These are phyloP conservation scores for Takifugu rubripes DNA, from an alignment of 2,797 vertebrate genomes.

Conservation along the genomic window DNA sequence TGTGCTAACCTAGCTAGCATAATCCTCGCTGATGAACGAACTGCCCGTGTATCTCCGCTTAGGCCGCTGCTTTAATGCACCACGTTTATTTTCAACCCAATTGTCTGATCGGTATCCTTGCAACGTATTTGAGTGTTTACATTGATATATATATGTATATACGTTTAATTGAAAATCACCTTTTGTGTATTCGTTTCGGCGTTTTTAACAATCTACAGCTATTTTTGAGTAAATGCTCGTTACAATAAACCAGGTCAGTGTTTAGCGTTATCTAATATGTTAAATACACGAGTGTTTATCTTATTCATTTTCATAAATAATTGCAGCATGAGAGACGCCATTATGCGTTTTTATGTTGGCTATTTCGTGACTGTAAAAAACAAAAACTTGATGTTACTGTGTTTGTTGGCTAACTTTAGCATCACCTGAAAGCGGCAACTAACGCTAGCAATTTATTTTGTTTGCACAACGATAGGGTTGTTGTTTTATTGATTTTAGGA, in stretches of 20 bases:
- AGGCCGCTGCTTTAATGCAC: constrained; percentile 42
- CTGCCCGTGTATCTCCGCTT: constrained; percentile 2
- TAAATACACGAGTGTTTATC: background rate
- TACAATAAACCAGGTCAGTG: constrained; percentile 30
- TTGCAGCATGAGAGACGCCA: no score
- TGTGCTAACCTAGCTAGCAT: constrained; percentile 43
- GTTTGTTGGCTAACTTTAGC: constrained; percentile 28
- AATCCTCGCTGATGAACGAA: constrained; percentile 19
- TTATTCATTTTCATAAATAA: no score
- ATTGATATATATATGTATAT: background rate
- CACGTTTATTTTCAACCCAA: background rate
- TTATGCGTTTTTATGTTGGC: no score
- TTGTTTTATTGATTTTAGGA: background rate
- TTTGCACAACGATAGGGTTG: background rate
- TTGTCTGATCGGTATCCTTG: background rate
- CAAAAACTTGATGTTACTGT: background rate
- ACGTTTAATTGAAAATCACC: background rate
- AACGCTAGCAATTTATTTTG: constrained; percentile 9
- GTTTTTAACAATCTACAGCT: background rate
- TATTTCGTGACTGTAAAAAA: no score
- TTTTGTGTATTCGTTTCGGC: no score
- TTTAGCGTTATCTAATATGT: constrained; percentile 36
- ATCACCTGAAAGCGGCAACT: background rate
- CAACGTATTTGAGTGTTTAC: background rate
- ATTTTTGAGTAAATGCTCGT: constrained; percentile 20